Evolutionary conservation across 2,113 vertebrate species (phyloP).

Genomic region (Oenanthe melanoleuca): DNA sequence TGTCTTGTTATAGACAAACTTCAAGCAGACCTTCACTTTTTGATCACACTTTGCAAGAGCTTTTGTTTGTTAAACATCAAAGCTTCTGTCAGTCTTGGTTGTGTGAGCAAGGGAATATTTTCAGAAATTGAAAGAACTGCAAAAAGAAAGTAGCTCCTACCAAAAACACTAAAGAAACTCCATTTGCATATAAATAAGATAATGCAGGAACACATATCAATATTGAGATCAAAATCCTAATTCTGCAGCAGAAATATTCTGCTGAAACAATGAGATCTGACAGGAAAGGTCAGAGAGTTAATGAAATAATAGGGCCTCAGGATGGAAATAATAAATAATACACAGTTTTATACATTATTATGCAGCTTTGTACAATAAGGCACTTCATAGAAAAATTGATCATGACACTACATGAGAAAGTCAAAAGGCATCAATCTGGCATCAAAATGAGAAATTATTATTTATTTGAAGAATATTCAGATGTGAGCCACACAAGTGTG

Average conservation of each 20-base stretch:
- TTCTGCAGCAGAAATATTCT: not conserved
- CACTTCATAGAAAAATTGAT: not conserved
- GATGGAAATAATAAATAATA: constrained; percentile 26
- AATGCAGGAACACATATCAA: not conserved
- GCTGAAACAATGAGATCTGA: not conserved
- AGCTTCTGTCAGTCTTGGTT: not conserved
- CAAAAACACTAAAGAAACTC: not conserved
- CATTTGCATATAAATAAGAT: not conserved
- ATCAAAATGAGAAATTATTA: constrained; percentile 6
- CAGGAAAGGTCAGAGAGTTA: constrained; percentile 7
- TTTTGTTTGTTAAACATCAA: not conserved
- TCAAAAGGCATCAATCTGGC: not conserved
- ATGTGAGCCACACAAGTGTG: not conserved
- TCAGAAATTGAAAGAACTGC: not conserved
- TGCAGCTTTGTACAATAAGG: not conserved
- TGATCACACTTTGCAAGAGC: not conserved
- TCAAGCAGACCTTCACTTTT: not conserved
- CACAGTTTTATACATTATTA: not conserved
- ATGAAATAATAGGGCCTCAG: not conserved
- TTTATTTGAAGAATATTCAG: constrained; percentile 16
- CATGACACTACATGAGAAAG: not conserved
- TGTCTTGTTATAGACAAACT: not conserved
- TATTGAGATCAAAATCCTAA: not conserved
- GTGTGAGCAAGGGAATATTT: not conserved
- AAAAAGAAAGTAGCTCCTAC: not conserved